Conservation (phyloP, 1,140 invertebrate genomes). For the Drosophila kanapiae region DNA sequence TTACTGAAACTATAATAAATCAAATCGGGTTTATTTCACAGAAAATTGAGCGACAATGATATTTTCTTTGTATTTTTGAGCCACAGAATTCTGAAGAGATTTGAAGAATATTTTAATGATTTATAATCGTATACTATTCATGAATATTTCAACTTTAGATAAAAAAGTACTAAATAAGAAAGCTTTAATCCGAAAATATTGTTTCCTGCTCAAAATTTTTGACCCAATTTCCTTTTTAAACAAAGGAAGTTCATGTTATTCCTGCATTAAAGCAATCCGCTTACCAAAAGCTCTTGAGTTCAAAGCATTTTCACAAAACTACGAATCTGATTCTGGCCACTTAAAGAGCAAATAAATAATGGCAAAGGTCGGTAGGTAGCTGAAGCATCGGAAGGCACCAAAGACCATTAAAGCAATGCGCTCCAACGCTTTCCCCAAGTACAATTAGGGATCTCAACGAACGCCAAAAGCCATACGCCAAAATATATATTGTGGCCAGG, state of each 20-base stretch:
- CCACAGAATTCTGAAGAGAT: background rate
- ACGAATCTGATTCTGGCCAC: constrained; percentile 19
- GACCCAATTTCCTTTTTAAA: background rate
- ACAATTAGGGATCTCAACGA: constrained; percentile 69
- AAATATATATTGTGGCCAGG: constrained; percentile 49
- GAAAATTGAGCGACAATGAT: background rate
- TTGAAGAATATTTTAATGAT: background rate
- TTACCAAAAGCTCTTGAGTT: constrained; percentile 40
- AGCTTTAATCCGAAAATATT: too few relatives aligned
- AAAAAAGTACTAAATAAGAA: too few relatives aligned
- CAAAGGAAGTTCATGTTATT: background rate
- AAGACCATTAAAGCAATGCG: constrained; percentile 65
- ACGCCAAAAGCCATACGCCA: constrained; percentile 64
- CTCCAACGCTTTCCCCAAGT: constrained; percentile 54
- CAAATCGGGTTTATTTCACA: background rate
- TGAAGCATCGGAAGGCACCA: constrained; percentile 31
- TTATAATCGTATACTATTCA: background rate
- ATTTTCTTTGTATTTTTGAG: background rate
- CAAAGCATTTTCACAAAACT: constrained; percentile 15
- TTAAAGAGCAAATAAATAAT: constrained; percentile 67
- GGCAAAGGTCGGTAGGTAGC: constrained; percentile 55
- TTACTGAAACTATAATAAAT: background rate
- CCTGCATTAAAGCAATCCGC: constrained; percentile 37
- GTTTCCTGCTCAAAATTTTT: too few relatives aligned
- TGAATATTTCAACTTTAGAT: too few relatives aligned